phyloP scores from a whole-genome alignment of 2,113 vertebrate species.

The Bombycilla garrulus region DNA sequence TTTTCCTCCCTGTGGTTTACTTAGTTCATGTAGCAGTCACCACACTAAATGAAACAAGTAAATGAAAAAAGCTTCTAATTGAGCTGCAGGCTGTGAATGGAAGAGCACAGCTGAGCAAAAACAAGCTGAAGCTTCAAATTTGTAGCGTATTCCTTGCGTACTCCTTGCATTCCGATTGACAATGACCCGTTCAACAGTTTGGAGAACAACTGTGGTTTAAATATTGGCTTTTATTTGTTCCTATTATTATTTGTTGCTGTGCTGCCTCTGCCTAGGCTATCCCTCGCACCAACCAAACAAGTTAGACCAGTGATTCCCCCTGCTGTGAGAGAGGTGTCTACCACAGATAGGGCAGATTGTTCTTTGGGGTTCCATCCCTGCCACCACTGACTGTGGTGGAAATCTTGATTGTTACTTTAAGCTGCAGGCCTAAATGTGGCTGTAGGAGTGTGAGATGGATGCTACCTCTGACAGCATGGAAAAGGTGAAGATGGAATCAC shows the following conservation, averaged over 20 bases:
- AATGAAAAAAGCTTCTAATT: neutral
- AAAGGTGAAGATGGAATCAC: neutral
- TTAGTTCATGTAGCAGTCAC: neutral
- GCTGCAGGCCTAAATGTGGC: neutral
- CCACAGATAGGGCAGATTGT: neutral
- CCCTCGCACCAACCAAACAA: neutral
- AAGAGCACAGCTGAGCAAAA: neutral
- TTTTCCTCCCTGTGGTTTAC: slow-evolving; percentile 5
- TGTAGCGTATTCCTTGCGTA: rapidly evolving
- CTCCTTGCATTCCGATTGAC: neutral
- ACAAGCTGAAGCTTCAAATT: neutral
- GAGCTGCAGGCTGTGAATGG: neutral
- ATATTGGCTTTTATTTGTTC: neutral
- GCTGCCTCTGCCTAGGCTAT: neutral
- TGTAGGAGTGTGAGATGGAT: neutral
- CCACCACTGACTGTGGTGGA: neutral
- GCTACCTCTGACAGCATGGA: neutral
- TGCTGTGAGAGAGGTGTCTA: neutral
- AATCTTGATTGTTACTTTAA: neutral
- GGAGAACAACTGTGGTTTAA: neutral
- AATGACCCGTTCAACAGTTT: neutral
- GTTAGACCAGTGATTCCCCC: neutral
- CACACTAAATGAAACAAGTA: neutral
- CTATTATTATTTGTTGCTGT: neutral
- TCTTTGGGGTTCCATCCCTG: neutral